These are phyloP conservation scores for Agapornis canus DNA, from an alignment of 2,797 vertebrate genomes.

Conservation along the genomic window DNA sequence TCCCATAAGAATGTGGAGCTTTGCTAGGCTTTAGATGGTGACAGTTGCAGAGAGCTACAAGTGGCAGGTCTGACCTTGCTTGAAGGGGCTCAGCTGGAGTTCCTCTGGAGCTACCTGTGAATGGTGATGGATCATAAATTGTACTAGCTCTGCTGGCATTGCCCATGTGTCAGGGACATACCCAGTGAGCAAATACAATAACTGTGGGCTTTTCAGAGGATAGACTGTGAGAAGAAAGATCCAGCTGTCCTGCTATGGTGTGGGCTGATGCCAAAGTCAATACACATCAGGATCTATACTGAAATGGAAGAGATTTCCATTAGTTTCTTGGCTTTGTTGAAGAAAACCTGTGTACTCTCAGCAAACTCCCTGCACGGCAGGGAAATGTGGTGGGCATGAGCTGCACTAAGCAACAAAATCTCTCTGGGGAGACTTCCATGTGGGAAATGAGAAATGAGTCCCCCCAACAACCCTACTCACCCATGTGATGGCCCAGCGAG, in stretches of 20 bases:
- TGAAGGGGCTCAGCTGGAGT: not conserved
- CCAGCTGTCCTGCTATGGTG: not conserved
- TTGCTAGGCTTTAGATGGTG: not conserved
- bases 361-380: not conserved
- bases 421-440: not conserved
- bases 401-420: not conserved
- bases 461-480: not conserved
- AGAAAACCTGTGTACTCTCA: not conserved
- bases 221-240: not conserved
- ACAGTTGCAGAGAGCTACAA: not conserved
- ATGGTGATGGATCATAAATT: rapidly evolving
- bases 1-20: not conserved
- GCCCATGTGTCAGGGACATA: not conserved
- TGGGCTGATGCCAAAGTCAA: not conserved
- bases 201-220: not conserved
- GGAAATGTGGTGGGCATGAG: not conserved
- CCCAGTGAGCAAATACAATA: not conserved
- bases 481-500: rapidly evolving
- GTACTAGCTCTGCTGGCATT: not conserved
- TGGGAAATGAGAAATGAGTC: not conserved
- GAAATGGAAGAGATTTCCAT: not conserved
- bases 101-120: not conserved
- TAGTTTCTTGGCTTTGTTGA: conserved; percentile 17
- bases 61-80: not conserved
- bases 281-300: not conserved